Base-by-base conservation (phyloP, 2,888 invertebrate genomes). In the Leptura quadrifasciata region DNA sequence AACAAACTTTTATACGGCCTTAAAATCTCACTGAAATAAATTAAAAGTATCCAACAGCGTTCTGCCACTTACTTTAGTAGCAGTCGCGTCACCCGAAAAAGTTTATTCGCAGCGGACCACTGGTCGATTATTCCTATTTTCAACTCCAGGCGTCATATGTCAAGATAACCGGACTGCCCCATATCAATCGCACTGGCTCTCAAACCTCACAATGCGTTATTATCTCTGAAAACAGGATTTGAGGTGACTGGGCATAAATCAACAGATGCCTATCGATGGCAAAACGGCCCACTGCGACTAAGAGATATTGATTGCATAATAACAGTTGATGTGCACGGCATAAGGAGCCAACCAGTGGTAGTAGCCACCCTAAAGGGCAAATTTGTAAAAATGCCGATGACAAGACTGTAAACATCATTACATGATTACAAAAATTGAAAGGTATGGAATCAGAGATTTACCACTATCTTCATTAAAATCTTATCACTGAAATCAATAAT, bases 201-300 rank as follows among this genome's bases (percentile, higher is more conserved):
- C 69, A 18, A 69, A 47, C 57, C 58, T 69, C 35, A 35, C 74
- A 71, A 71, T 76, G 67, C 72, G 72, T 77, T 75, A 75, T 75
- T 77, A 77, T 77, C 72, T 65, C 35, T 57, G 72, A 74, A 72
- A 77, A 75, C 77, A 73, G 75, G 77, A 77, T 75, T 75, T 60
- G 76, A 76, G 76, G 74, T 72, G 75, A 31, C 69, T 60, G 69
- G 74, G 55, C 74, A 76, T 78, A 76, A 76, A 78, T 78, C 76
- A 78, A 76, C 74, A 76, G 73, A 78, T 78, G 76, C 65, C 68
- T 76, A 76, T 76, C 73, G 27, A 69, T 55, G 63, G 63, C 69
- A 67, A 65, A 75, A 75, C 65, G 73, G 74, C 75, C 60, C 57
- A 65, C 68, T 76, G 76, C 75, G 57, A 68, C 72, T 39, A 64